phyloP scores from a whole-genome alignment of 2,113 vertebrate species.

The Romanogobio albipinnatus region DNA sequence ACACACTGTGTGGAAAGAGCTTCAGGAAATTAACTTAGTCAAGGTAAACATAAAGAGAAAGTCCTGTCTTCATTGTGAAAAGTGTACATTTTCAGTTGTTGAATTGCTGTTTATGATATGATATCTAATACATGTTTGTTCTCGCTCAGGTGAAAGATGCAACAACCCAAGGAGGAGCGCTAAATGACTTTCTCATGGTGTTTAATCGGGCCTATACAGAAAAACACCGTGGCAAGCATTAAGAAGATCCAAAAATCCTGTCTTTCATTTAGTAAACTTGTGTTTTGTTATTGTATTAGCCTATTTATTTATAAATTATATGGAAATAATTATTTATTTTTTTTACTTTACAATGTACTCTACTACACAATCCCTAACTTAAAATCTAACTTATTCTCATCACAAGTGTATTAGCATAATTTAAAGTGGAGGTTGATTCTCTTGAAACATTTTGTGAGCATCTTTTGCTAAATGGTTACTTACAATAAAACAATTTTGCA shows the following conservation, averaged over 20 bases:
- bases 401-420: conserved; percentile 19
- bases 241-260: neutral
- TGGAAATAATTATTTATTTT: conserved; percentile 31
- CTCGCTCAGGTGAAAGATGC: conserved; percentile 35
- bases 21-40: conserved; percentile 23
- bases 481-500: conserved; percentile 7
- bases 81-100: neutral
- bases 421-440: neutral
- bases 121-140: conserved; percentile 21
- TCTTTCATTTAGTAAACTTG: neutral
- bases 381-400: conserved; percentile 46
- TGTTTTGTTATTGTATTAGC: conserved; percentile 24
- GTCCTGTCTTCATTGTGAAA: neutral
- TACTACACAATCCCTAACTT: neutral
- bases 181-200: conserved; percentile 47
- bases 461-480: neutral
- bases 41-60: conserved; percentile 28
- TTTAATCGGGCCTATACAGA: neutral
- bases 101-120: neutral
- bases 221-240: neutral
- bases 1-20: conserved; percentile 20
- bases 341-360: conserved; percentile 34
- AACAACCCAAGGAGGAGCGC: conserved; percentile 30
- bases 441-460: conserved; percentile 10
- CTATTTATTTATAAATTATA: conserved; percentile 46